Evolutionary conservation across 2,113 vertebrate genomes (phyloP), one percentile per base, ranked within the genome.

Genomic region (Amphiprion ocellaris): DNA sequence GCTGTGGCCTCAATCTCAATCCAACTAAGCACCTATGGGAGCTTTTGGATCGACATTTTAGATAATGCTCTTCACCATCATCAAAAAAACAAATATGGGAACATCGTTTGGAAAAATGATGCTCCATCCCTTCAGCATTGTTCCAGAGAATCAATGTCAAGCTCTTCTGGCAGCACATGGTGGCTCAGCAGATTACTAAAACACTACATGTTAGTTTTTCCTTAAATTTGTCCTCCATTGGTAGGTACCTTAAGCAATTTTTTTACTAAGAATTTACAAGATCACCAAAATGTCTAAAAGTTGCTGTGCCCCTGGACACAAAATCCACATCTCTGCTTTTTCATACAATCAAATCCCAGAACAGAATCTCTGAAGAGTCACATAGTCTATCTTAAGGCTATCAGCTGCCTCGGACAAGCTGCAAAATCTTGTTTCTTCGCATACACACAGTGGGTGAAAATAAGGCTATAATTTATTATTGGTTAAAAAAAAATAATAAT

Each of bases 381-480:
- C 10, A 28, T 44, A 62, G 47, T 33, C 39, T 24, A 44, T 60
- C 39, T 74, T 60, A 52, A 41, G 60, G 53, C 53, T 28, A 30
- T 46, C 10, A 60, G 52, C 46, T 44, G 52, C 79, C 75, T 74
- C 64, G 44, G 76, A 65, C 63, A 58, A 64, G 67, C 21, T 21
- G 28, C 33, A 41, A 10, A 63, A 50, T 52, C 63, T 16, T 50
- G 47, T 50, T 52, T 28, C 60, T 46, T 56, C 52, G 61, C n/a
- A 54, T 28, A 55, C 28, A 0, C 1, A 2, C 7, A 10, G 33
- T 10, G 53, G 10, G 41, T 9, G 23, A 14, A 4, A 23, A 4
- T 41, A 17, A 61, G 58, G 46, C 58, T 56, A 58, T 2, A 49
- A 19, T 63, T 15, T 63, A 63, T 28, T 39, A 55, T 33, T 6